phyloP scores from a whole-genome alignment of 2,797 vertebrate genomes.

The Octomys mimax region DNA sequence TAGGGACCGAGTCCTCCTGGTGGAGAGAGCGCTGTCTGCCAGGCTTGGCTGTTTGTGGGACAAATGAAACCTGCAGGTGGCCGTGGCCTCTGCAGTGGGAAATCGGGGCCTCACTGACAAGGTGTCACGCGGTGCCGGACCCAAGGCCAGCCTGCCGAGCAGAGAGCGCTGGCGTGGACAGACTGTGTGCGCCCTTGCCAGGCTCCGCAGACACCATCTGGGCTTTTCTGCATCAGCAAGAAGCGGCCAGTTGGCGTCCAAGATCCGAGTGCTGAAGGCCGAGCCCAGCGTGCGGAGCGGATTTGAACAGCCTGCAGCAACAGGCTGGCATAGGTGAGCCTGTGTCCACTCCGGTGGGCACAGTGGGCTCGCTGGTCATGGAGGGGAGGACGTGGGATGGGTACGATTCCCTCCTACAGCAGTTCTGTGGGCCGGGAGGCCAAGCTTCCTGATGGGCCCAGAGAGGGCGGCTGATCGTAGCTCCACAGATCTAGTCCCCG shows the following conservation, averaged over 20 bases:
- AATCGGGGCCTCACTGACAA: accelerated
- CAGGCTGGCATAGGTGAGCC: accelerated
- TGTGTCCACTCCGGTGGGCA: accelerated
- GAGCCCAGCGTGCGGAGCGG: accelerated
- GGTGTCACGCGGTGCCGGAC: accelerated
- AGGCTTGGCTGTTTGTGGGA: accelerated
- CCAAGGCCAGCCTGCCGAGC: accelerated
- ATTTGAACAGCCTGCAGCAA: background rate
- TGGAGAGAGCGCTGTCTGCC: accelerated
- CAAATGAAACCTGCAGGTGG: accelerated
- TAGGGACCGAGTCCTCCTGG: background rate
- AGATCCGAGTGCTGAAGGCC: accelerated
- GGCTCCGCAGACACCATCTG: background rate
- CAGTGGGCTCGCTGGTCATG: accelerated
- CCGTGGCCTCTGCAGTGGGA: background rate
- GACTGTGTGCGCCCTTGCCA: accelerated
- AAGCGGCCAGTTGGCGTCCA: accelerated
- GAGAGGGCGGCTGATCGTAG: accelerated
- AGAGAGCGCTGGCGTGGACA: no score
- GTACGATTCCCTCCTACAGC: accelerated
- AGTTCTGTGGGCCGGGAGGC: background rate
- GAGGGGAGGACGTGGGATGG: accelerated
- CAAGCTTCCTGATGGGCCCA: accelerated
- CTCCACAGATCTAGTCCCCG: accelerated
- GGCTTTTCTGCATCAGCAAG: background rate